Evolutionary conservation across 1,140 invertebrate species (phyloP).

Genomic region (Drosophila melanica): DNA sequence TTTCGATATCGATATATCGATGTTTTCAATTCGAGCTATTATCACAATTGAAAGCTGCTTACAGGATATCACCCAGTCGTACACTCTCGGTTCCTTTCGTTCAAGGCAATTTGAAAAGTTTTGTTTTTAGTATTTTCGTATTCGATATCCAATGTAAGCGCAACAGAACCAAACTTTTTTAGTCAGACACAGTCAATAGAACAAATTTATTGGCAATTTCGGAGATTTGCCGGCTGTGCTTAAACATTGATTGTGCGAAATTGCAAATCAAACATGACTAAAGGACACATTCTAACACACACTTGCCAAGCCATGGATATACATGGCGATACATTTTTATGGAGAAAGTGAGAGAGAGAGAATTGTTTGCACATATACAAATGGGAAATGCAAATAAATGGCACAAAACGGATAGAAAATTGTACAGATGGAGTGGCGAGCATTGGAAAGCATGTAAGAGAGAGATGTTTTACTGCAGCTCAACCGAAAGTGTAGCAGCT

Average conservation of each 20-base stretch:
- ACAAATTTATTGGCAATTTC: conserved; percentile 58
- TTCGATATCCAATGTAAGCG: conserved; percentile 6
- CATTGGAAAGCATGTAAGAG: conserved; percentile 36
- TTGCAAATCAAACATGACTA: conserved; percentile 81
- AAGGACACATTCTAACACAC: conserved; percentile 46
- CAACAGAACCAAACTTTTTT: conserved; percentile 33
- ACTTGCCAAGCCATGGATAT: conserved; percentile 2
- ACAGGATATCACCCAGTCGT: neutral
- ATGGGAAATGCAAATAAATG: conserved; percentile 61
- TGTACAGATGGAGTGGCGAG: conserved; percentile 48
- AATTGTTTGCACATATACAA: conserved; percentile 32
- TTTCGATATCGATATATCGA: conserved; percentile 8
- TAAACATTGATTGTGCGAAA: conserved; percentile 71
- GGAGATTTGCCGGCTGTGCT: conserved; percentile 48
- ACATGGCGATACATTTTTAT: neutral
- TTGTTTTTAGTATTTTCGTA: conserved; percentile 11
- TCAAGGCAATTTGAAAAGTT: conserved; percentile 1
- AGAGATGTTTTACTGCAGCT: conserved; percentile 47
- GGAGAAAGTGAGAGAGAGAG: conserved; percentile 7
- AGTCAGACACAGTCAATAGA: conserved; percentile 43
- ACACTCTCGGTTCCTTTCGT: neutral
- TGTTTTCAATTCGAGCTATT: neutral
- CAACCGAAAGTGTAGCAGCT: conserved; percentile 27
- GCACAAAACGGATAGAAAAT: conserved; percentile 67
- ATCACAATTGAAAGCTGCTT: neutral